Conservation (phyloP, 2,888 invertebrate species). For the Baronia brevicornis region DNA sequence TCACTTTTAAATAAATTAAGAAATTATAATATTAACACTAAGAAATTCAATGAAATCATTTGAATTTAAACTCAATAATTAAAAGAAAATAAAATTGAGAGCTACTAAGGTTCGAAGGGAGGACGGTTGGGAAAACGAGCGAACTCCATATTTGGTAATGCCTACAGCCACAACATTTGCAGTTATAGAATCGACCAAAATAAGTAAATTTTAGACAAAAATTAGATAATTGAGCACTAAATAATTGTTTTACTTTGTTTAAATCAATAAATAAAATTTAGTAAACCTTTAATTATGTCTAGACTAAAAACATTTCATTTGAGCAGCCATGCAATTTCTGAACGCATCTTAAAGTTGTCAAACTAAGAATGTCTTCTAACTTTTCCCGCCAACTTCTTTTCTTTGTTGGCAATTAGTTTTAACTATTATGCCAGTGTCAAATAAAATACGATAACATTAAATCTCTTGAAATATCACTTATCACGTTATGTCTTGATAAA, state of each 20-base stretch:
- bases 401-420: too few species aligned
- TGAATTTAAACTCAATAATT: constrained; percentile 55
- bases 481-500: too few species aligned
- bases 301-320: constrained; percentile 23
- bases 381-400: too few species aligned
- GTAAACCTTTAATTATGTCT: too few species aligned
- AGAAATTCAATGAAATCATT: constrained; percentile 68
- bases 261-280: too few species aligned
- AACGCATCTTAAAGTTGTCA: constrained; percentile 38
- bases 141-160: constrained; percentile 83
- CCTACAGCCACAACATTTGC: constrained; percentile 64
- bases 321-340: too few species aligned
- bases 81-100: constrained; percentile 67
- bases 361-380: constrained; percentile 1
- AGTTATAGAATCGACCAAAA: constrained; percentile 15
- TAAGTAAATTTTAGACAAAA: constrained; percentile 9
- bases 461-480: too few species aligned
- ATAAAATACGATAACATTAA: too few species aligned
- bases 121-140: constrained; percentile 78
- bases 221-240: too few species aligned
- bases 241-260: too few species aligned
- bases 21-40: constrained; percentile 55
- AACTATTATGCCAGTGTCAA: too few species aligned
- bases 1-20: constrained; percentile 60
- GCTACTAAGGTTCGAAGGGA: constrained; percentile 74